Percentiles rank a stretch among this genome's conserved stretches.
These are phyloP conservation scores for Caenorhabditis plicata DNA, from an alignment of 2,888 invertebrate genomes.

Conservation along the genomic window DNA sequence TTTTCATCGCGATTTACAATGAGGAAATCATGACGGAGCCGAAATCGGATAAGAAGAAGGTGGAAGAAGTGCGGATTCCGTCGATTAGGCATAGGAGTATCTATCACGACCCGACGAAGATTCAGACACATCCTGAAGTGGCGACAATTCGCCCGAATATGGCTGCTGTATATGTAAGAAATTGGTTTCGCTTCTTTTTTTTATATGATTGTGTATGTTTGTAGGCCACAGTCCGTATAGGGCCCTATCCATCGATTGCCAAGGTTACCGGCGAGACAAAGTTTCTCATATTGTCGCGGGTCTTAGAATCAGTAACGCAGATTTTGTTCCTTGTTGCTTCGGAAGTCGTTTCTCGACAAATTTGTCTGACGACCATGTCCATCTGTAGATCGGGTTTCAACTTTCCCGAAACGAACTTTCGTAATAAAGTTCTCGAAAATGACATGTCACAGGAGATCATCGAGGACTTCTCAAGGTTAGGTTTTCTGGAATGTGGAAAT, in stretches of 20 bases:
- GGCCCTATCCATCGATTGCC: constrained; percentile 86
- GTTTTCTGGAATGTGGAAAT: constrained; percentile 1
- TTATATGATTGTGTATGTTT: neutral
- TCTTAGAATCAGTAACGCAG: constrained; percentile 77
- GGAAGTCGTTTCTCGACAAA: constrained; percentile 29
- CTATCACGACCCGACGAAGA: constrained; percentile 85
- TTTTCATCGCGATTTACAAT: constrained; percentile 63
- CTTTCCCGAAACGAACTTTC: constrained; percentile 38
- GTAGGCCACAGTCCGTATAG: constrained; percentile 76
- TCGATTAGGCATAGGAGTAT: constrained; percentile 86
- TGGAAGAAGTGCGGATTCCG: constrained; percentile 79
- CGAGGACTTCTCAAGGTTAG: constrained; percentile 50
- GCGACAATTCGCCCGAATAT: constrained; percentile 26
- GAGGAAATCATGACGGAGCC: constrained; percentile 61
- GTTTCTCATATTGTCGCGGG: constrained; percentile 78
- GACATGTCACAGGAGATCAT: constrained; percentile 43
- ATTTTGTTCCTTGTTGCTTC: constrained; percentile 34
- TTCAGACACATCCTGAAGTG: constrained; percentile 69
- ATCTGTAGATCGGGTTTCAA: constrained; percentile 37
- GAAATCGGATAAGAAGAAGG: constrained; percentile 46
- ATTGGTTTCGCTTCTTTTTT: neutral
- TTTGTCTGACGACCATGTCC: constrained; percentile 33
- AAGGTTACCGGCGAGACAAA: constrained; percentile 87
- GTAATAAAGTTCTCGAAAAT: constrained; percentile 24
- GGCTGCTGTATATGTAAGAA: constrained; percentile 34